These are phyloP conservation scores for Aplodontia rufa DNA, from an alignment of 2,113 vertebrate genomes.

Conservation along the genomic window DNA sequence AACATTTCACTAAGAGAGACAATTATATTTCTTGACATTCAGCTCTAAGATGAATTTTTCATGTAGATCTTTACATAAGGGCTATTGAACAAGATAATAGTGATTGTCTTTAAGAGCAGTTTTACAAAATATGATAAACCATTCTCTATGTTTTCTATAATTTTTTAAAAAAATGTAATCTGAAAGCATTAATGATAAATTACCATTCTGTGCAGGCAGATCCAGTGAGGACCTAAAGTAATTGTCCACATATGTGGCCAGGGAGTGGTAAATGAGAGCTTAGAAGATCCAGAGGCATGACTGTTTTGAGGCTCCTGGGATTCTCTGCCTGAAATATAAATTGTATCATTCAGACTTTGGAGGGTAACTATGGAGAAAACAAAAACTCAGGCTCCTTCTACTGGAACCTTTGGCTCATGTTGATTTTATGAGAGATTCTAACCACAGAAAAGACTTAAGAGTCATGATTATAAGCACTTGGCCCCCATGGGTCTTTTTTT, in stretches of 20 bases:
- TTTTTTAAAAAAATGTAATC: conserved; percentile 18
- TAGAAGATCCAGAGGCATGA: background rate
- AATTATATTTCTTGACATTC: conserved; percentile 76
- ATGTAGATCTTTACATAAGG: conserved; percentile 73
- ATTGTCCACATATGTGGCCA: background rate
- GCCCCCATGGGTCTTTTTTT: background rate
- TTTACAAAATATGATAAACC: conserved; percentile 36
- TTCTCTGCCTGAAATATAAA: conserved; percentile 36
- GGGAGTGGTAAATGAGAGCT: background rate
- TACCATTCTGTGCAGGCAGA: background rate
- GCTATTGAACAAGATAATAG: conserved; percentile 69
- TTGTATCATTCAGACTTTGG: background rate
- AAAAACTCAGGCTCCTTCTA: background rate
- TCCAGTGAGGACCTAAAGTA: background rate
- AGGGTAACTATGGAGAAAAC: background rate
- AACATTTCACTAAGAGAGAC: conserved; percentile 67
- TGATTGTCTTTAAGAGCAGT: conserved; percentile 57
- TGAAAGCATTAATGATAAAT: background rate
- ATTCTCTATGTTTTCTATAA: conserved; percentile 21
- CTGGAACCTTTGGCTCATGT: background rate
- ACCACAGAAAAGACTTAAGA: background rate
- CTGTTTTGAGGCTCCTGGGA: background rate
- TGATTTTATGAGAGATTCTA: conserved; percentile 11
- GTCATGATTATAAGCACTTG: background rate
- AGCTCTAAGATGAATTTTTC: conserved; percentile 73